Evolutionary conservation across 2,888 invertebrate genomes (phyloP), one percentile per base, ranked within the genome.

Genomic region (Hololepta plana): DNA sequence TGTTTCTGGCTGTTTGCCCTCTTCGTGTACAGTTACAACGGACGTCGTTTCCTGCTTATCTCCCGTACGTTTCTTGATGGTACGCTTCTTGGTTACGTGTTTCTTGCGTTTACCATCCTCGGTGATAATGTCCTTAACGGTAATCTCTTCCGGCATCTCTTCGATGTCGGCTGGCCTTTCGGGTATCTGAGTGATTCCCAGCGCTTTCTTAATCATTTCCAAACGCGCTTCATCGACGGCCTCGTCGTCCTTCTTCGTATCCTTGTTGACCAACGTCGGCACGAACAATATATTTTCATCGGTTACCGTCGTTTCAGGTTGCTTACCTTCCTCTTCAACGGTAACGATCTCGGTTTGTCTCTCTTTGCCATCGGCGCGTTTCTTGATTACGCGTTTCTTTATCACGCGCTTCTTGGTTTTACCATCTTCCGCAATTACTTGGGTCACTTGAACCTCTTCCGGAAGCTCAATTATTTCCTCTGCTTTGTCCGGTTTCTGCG

Each of bases 1-100:
- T 28, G 40, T 49, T 23, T 41, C 37, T 0, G 61, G 60, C 27
- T 52, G 43, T 27, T 49, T 40, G 13, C 50, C 54, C 16, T 54
- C 57, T 36, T 52, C 44, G 38, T 52, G 49, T 12, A 53, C 42
- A 6, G 58, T 59, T 27, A 47, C 45, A 15, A 60, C 57, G 45
- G 57, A 54, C 0, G 57, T 60, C 3, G 54, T 41, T 38, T 61
- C 57, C 27, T 56, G 49, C 32, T 45, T 53, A 15, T 46, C 44
- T 27, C 46, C 58, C 35, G 38, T 53, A 3, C 47, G 47, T 34
- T 55, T 59, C 24, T 49, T 57, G 24, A 57, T 52, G 1, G 48
- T 38, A 23, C 57, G 44, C 22, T 47, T 55, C 16, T 36, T 46
- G 5, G 43, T 39, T 11, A 40, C 40, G 22, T 38, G 43, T 30